phyloP scores from a whole-genome alignment of 2,888 invertebrate species.

The Euplexia lucipara region DNA sequence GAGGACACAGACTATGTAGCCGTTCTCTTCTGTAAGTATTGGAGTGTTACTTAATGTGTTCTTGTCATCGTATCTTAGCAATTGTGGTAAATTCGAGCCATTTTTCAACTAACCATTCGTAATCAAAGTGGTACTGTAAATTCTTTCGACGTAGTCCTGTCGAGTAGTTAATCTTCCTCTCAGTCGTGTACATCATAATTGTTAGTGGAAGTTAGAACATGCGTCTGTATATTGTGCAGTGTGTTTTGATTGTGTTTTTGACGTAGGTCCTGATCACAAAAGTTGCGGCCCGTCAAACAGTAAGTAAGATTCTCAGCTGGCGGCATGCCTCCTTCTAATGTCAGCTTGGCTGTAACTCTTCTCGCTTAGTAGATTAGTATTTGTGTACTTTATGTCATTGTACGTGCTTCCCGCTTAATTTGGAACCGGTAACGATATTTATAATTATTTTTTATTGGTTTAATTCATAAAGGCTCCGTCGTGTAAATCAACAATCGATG shows the following conservation, averaged over 20 bases:
- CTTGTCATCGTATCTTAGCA: slow-evolving; percentile 80
- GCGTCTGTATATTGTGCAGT: slow-evolving; percentile 85
- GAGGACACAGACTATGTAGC: slow-evolving; percentile 98
- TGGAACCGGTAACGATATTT: slow-evolving; percentile 59
- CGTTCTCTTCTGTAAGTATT: slow-evolving; percentile 97
- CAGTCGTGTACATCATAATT: slow-evolving; percentile 74
- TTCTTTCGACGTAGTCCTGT: slow-evolving; percentile 79
- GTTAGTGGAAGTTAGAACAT: slow-evolving; percentile 74
- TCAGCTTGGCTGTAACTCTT: slow-evolving; percentile 85
- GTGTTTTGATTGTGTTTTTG: slow-evolving; percentile 90
- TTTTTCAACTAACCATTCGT: slow-evolving; percentile 85
- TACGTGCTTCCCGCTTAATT: slow-evolving; percentile 80
- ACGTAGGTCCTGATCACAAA: slow-evolving; percentile 91
- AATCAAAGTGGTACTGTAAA: slow-evolving; percentile 72
- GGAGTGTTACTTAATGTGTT: slow-evolving; percentile 69
- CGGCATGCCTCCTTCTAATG: slow-evolving; percentile 84
- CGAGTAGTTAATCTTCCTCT: slow-evolving; percentile 74
- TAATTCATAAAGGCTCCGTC: slow-evolving; percentile 13
- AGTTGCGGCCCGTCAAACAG: slow-evolving; percentile 90
- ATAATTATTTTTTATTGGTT: slow-evolving; percentile 20
- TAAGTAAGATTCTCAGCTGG: slow-evolving; percentile 88
- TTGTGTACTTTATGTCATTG: slow-evolving; percentile 73
- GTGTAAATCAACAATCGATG: slow-evolving; percentile 71
- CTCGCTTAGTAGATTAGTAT: slow-evolving; percentile 83
- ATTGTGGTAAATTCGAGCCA: slow-evolving; percentile 83